Base-by-base conservation (phyloP, 1,140 invertebrate species). In the Drosophila mauritiana region DNA sequence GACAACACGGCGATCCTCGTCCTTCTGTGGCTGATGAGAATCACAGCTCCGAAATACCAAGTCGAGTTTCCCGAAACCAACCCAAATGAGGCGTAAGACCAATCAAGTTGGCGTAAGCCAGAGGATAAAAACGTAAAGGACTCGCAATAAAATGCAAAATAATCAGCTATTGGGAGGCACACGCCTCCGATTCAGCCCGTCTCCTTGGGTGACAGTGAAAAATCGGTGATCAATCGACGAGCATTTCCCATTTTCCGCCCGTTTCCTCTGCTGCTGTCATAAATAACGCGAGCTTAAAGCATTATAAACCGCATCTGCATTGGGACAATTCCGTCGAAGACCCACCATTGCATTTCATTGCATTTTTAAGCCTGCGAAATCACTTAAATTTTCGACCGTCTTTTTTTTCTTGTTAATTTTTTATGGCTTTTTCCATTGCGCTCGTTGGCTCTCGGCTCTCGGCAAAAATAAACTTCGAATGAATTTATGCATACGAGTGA, bases 401-500 rank as follows among this genome's bases (percentile, higher is more conserved):
- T 48, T 55, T 57, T 65, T 10, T 34, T 48, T 55, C 54, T 65
- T 6, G 48, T 40, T 59, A 27, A 40, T 51, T 74, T 55, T 37
- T 34, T 20, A 48, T 39, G 27, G 13, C 8, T 55, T 55, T 55
- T 40, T 43, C 31, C 31, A 31, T 13, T 46, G 20, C 4, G 20
- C 4, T 22, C 10, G 8, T 25, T 39, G 34, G 25, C 37, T 10
- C 7, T 54, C 31, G 45, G 37, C 43, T 55, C 56, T 62, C 57
- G 36, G 49, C 63, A 65, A 80, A 83, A 80, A 84, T 77, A 83
- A 84, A 63, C 67, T 72, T 40, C 54, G 72, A 68, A 75, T 86
- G 57, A 81, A 85, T 81, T 86, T 86, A 78, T 86, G 82, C 74
- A 78, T 88, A 39, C 74, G 57, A 85, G 73, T 67, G 68, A 74